Base-by-base conservation (phyloP, 2,113 vertebrate genomes). In the Noturus placidus region DNA sequence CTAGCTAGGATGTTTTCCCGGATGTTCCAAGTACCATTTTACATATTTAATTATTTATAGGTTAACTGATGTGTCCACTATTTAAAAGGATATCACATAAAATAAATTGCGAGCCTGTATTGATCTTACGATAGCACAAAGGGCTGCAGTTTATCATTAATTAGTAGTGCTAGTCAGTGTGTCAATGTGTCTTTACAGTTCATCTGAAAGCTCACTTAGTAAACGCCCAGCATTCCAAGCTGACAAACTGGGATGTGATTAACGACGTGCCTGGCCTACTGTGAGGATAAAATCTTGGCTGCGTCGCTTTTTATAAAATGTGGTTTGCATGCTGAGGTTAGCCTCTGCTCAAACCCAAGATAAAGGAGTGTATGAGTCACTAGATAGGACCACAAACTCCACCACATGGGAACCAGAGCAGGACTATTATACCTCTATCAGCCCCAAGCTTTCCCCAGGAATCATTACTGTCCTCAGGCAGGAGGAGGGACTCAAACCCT, bases 201-300 rank as follows among this genome's bases (percentile, higher is more conserved):
- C 46, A 84, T 85, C 70, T 74, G 56, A 70, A 59, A 83, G 84
- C 82, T 84, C 86, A 89, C 80, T 87, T 89, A 82, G 85, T 84
- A 50, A 81, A 84, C 67, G 30, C 59, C 76, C 76, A 50, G 61
- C 56, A 33, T 67, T 81, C 84, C 82, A 52, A 33, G 17, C 74
- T 79, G 82, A 87, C 87, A 90, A 86, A 86, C 87, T 88, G 83
- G 90, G 90, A 92, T 87, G 90, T 90, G 91, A 90, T 88, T 89
- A 4, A 87, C 82, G 90, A 91, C 89, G 77, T 88, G 90, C 86
- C 85, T 46, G 35, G 1, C 69, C 81, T 88, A 30, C 82, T 90
- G 93, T 93, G 93, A 94, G 89, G 90, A 87, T 89, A 91, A 91
- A 93, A 93, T 92, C 91, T 92, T 78, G 84, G 67, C 84, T 7